phyloP scores from a whole-genome alignment of 2,113 vertebrate species.

The Asarcornis scutulata region DNA sequence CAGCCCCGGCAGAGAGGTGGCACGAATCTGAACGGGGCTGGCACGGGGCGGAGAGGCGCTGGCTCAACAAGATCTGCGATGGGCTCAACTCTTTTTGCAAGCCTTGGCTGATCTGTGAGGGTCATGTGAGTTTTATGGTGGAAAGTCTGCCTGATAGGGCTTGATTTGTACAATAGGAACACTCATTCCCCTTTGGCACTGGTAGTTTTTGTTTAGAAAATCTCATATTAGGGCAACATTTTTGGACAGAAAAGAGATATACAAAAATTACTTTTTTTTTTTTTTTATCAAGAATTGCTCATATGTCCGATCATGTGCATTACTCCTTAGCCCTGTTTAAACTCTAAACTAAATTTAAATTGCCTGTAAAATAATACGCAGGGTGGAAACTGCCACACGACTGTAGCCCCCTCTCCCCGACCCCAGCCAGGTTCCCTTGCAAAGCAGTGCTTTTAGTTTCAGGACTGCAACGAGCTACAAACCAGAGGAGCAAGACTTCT shows the following conservation, averaged over 20 bases:
- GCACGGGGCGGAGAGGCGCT: not conserved
- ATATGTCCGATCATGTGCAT: slow-evolving; percentile 28
- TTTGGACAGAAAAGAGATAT: slow-evolving; percentile 19
- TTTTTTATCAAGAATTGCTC: slow-evolving; percentile 1
- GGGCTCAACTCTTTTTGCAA: not conserved
- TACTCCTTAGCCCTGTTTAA: slow-evolving; percentile 56
- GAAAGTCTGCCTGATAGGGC: not conserved
- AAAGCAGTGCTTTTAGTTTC: slow-evolving; percentile 63
- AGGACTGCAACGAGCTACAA: slow-evolving; percentile 76
- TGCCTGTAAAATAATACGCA: slow-evolving; percentile 72
- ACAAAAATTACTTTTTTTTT: not conserved
- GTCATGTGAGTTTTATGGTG: not conserved
- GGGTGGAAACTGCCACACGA: slow-evolving; percentile 72
- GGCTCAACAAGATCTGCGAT: not conserved
- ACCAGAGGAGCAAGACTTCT: slow-evolving; percentile 73
- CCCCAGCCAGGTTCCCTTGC: slow-evolving; percentile 69
- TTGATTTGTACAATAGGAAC: not conserved
- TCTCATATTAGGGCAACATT: not conserved
- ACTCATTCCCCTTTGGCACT: not conserved
- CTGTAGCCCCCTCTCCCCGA: slow-evolving; percentile 70
- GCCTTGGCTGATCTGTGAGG: not conserved
- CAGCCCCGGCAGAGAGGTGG: not conserved
- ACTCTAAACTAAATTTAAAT: slow-evolving; percentile 69
- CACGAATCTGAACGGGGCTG: not conserved
- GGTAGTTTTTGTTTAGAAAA: slow-evolving; percentile 28